Percentiles rank a stretch among this genome's conserved stretches.
phyloP scores from a whole-genome alignment of 2,888 invertebrate genomes.

The Ctena decussata region DNA sequence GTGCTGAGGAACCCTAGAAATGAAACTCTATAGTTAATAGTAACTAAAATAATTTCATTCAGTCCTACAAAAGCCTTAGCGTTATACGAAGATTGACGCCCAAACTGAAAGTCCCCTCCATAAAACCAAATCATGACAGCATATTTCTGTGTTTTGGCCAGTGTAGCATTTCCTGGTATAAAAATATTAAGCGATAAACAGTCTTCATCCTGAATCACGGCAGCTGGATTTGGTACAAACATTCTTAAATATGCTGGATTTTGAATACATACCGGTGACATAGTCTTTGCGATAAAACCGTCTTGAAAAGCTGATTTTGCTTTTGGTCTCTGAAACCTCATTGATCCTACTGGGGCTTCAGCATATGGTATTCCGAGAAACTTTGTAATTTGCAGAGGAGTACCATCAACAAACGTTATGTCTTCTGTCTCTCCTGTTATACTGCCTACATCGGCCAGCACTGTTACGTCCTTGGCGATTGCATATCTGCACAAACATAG shows the following conservation, averaged over 20 bases:
- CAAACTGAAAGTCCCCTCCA: constrained; percentile 26
- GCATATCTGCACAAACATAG: too few relatives aligned
- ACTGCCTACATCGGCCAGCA: constrained; percentile 20
- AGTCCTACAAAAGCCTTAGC: not conserved
- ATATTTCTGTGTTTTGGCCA: not conserved
- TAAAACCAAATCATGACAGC: constrained; percentile 42
- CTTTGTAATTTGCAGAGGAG: not conserved
- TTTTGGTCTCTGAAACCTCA: constrained; percentile 35
- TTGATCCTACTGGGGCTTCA: constrained; percentile 7
- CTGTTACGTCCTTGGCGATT: constrained; percentile 10
- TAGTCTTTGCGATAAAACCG: constrained; percentile 2
- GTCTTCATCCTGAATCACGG: constrained; percentile 17
- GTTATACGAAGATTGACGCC: not conserved
- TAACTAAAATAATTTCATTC: constrained; percentile 33
- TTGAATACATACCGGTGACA: not conserved
- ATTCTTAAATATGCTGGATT: too few relatives aligned
- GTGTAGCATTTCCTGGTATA: not conserved
- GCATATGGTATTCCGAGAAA: constrained; percentile 47
- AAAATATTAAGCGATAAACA: constrained; percentile 35
- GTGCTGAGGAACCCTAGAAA: constrained; percentile 33
- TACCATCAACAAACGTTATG: not conserved
- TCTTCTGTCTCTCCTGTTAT: constrained; percentile 2
- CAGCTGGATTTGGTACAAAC: not conserved
- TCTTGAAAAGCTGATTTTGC: constrained; percentile 11
- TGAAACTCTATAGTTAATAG: constrained; percentile 33